phyloP scores from a whole-genome alignment of 2,113 vertebrate species.

The Brachyhypopomus gauderio region DNA sequence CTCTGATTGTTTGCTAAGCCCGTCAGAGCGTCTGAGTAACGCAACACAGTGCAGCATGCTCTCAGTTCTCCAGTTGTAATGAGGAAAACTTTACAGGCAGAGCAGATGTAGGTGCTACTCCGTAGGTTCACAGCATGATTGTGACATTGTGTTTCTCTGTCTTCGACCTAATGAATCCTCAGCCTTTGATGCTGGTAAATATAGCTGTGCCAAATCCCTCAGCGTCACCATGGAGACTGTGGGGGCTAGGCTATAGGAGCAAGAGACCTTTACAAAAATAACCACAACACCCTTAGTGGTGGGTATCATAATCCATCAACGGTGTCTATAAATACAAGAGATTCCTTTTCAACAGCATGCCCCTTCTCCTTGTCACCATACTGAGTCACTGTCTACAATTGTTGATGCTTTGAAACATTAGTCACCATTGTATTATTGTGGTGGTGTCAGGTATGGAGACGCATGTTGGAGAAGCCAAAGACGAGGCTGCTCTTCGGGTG shows the following conservation, averaged over 20 bases:
- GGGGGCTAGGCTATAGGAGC: constrained; percentile 40
- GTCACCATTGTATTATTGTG: neutral
- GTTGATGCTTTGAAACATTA: neutral
- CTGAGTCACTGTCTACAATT: neutral
- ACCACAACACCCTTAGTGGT: constrained; percentile 35
- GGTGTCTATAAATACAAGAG: constrained; percentile 41
- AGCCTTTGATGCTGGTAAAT: constrained; percentile 43
- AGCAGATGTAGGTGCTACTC: constrained; percentile 13
- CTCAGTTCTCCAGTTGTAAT: neutral
- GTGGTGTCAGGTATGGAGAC: neutral
- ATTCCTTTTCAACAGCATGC: constrained; percentile 16
- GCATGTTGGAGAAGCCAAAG: neutral
- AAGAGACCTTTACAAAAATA: constrained; percentile 51
- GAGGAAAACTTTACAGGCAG: constrained; percentile 4
- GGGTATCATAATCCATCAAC: constrained; percentile 55
- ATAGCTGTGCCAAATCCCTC: constrained; percentile 50
- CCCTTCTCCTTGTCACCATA: constrained; percentile 20
- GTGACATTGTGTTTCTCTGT: constrained; percentile 27
- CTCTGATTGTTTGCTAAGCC: neutral
- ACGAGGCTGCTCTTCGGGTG: neutral
- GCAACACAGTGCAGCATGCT: neutral
- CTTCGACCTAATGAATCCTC: constrained; percentile 29
- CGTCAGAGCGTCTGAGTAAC: neutral
- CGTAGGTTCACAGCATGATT: constrained; percentile 9
- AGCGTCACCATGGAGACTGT: constrained; percentile 42